Evolutionary conservation across 1,140 invertebrate genomes (phyloP).

Genomic region (Drosophila quadrilineata): DNA sequence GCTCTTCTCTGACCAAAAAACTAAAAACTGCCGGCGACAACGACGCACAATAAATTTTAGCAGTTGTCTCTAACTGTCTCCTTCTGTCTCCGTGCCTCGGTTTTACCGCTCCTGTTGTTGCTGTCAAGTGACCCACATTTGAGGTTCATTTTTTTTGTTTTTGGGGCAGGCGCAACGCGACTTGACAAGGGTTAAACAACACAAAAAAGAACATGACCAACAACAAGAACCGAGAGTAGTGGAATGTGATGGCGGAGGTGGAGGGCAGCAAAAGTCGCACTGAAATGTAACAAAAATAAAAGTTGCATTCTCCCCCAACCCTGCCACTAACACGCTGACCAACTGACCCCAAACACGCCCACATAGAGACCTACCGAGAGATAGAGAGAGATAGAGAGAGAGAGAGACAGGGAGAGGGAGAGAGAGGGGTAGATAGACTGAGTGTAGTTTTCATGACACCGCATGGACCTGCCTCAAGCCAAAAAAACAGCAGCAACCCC

Average conservation of each 20-base stretch:
- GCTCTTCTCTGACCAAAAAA: slow-evolving; percentile 45
- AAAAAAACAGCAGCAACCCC: no score
- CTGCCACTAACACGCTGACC: not conserved
- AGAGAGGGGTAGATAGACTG: no score
- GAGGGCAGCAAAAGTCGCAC: no score
- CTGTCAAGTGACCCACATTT: slow-evolving; percentile 52
- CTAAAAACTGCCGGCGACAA: slow-evolving; percentile 49
- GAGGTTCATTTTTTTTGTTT: slow-evolving; percentile 36
- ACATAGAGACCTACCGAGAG: not conserved
- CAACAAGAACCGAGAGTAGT: slow-evolving; percentile 10
- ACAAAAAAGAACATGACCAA: slow-evolving; percentile 37
- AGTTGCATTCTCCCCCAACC: slow-evolving; percentile 22
- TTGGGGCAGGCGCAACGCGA: slow-evolving; percentile 26
- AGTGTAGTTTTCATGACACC: no score
- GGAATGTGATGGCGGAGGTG: no score
- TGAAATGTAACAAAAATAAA: slow-evolving; percentile 40
- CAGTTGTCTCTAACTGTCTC: no score
- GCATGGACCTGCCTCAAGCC: no score
- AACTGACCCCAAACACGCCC: slow-evolving; percentile 4
- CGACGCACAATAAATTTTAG: slow-evolving; percentile 54
- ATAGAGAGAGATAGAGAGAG: no score
- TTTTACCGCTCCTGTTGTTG: slow-evolving; percentile 16
- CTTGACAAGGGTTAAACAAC: slow-evolving; percentile 58
- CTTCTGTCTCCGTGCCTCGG: no score
- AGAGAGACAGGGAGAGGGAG: no score